Evolutionary conservation across 2,797 vertebrate species (phyloP).

Genomic region (Ptychadena robeensis): DNA sequence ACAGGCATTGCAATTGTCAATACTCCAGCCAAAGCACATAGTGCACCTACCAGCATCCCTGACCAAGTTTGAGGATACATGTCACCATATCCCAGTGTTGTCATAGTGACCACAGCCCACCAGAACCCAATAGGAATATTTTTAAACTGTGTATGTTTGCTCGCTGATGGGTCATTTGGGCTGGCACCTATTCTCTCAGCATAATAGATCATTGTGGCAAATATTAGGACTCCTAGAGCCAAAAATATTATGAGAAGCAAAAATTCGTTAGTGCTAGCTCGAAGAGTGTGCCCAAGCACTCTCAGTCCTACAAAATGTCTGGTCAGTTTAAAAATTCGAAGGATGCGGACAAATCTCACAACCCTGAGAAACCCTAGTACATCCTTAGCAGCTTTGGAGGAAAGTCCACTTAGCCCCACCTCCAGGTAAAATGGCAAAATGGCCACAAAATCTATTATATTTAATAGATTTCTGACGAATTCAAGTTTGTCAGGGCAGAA

Average conservation of each 20-base stretch:
- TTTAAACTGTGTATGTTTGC: constrained; percentile 93
- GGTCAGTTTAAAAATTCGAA: constrained; percentile 97
- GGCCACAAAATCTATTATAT: constrained; percentile 98
- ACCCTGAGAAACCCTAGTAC: constrained; percentile 97
- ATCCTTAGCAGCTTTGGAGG: constrained; percentile 96
- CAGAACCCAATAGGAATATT: constrained; percentile 98
- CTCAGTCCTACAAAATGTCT: constrained; percentile 95
- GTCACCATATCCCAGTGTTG: constrained; percentile 94
- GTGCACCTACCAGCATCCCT: constrained; percentile 94
- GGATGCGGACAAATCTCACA: constrained; percentile 95
- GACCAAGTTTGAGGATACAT: constrained; percentile 99
- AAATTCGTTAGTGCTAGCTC: constrained; percentile 96
- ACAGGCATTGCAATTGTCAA: constrained; percentile 99
- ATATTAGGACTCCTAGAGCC: constrained; percentile 95
- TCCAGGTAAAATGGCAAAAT: constrained; percentile 97
- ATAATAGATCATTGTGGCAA: constrained; percentile 99
- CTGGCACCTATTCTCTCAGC: constrained; percentile 93
- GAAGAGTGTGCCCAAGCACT: constrained; percentile 92
- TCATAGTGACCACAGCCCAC: constrained; percentile 99
- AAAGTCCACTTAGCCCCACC: constrained; percentile 93
- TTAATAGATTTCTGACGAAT: constrained; percentile 94
- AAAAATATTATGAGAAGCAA: constrained; percentile 97
- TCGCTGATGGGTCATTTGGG: constrained; percentile 91
- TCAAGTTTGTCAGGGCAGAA: constrained; percentile 98
- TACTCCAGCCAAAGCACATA: constrained; percentile 95